Percentiles rank a stretch among this genome's conserved stretches.
These are phyloP conservation scores for Andrena fulva DNA, from an alignment of 2,888 invertebrate genomes.

Conservation along the genomic window DNA sequence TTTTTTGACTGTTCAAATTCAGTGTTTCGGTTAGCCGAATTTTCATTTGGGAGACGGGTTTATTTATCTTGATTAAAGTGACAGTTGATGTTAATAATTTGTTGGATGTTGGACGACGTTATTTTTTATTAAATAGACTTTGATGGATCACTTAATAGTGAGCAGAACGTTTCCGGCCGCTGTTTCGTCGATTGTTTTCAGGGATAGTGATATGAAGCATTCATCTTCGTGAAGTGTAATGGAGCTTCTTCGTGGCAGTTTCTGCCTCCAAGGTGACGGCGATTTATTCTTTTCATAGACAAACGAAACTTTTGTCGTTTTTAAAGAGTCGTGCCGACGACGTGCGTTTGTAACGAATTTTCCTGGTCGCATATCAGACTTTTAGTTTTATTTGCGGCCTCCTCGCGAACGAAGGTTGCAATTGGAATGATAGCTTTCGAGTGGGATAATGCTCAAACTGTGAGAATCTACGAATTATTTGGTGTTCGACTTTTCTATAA, in stretches of 20 bases:
- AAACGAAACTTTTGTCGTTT: conserved; percentile 18
- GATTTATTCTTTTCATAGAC: conserved; percentile 25
- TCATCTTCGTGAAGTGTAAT: neutral
- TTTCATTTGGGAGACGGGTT: neutral
- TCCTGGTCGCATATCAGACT: neutral
- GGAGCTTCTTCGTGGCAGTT: neutral
- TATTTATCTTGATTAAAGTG: conserved; percentile 10
- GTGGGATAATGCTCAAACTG: neutral
- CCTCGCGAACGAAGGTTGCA: neutral
- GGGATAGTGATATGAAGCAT: neutral
- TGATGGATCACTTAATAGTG: neutral
- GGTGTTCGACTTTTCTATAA: too few species aligned
- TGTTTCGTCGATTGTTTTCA: too few species aligned
- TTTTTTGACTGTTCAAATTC: too few species aligned
- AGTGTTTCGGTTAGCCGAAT: neutral
- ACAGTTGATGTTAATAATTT: conserved; percentile 5
- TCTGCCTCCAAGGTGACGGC: neutral
- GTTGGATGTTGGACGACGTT: neutral
- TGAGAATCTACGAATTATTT: too few species aligned
- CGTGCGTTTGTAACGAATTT: conserved; percentile 31
- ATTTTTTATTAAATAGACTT: neutral
- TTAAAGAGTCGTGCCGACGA: conserved; percentile 7
- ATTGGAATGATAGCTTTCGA: neutral
- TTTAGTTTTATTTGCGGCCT: too few species aligned
- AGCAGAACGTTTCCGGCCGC: neutral